Conservation (phyloP, 2,888 invertebrate species). For the Pachydiplax longipennis region DNA sequence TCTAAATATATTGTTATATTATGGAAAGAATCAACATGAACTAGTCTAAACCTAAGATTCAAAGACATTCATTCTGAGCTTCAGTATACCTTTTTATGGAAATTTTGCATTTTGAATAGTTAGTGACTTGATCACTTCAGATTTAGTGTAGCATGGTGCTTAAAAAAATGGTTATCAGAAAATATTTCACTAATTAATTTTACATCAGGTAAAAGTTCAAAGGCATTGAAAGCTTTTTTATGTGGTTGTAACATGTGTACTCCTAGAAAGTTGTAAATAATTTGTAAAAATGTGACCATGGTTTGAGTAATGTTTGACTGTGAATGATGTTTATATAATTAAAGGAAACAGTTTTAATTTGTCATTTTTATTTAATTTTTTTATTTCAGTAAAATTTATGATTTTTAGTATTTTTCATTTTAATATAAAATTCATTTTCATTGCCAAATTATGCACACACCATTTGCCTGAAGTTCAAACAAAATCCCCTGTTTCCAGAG, state of each 20-base stretch:
- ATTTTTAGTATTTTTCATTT: constrained; percentile 1
- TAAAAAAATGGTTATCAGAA: too few relatives aligned
- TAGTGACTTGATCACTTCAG: too few relatives aligned
- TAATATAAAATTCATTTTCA: not conserved
- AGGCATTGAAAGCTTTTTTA: too few relatives aligned
- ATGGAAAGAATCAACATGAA: not conserved
- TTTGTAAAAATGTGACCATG: too few relatives aligned
- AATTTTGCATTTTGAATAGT: too few relatives aligned
- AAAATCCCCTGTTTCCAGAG: constrained; percentile 78
- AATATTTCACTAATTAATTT: too few relatives aligned
- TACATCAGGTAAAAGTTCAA: too few relatives aligned
- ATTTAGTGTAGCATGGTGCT: too few relatives aligned
- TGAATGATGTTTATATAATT: not conserved
- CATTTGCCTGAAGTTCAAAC: constrained; percentile 72
- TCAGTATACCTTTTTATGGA: too few relatives aligned
- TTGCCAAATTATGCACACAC: constrained; percentile 62
- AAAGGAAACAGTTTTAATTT: not conserved
- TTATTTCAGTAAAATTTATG: not conserved
- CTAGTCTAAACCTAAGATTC: not conserved
- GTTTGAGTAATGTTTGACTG: not conserved
- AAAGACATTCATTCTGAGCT: too few relatives aligned
- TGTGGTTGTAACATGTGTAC: too few relatives aligned
- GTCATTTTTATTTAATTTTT: not conserved
- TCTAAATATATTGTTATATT: not conserved
- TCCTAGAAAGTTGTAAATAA: too few relatives aligned